phyloP scores from a whole-genome alignment of 2,797 vertebrate genomes.

The Scyliorhinus canicula region DNA sequence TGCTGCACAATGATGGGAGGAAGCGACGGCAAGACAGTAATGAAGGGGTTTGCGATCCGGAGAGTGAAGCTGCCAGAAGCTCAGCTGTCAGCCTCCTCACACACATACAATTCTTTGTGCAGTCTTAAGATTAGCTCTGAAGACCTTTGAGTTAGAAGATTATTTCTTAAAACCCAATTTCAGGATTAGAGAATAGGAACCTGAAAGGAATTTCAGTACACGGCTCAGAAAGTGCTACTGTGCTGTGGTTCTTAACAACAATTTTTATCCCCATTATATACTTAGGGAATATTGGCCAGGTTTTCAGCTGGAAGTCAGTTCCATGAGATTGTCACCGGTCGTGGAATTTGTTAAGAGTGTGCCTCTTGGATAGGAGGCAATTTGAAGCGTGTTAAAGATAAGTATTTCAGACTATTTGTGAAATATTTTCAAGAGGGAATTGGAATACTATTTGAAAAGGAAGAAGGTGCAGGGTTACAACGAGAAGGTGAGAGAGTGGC shows the following conservation, averaged over 20 bases:
- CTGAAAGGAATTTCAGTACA: neutral
- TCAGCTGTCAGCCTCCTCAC: neutral
- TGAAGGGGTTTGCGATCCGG: neutral
- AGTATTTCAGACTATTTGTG: too few relatives aligned
- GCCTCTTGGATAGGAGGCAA: neutral
- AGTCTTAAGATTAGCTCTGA: neutral
- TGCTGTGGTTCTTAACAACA: neutral
- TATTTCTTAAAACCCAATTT: neutral
- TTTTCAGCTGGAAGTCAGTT: neutral
- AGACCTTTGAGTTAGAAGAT: neutral
- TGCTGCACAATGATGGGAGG: neutral
- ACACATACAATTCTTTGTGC: neutral
- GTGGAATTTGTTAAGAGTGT: neutral
- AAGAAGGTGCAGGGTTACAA: too few relatives aligned
- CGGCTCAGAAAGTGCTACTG: neutral
- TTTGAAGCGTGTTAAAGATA: too few relatives aligned
- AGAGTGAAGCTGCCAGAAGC: neutral
- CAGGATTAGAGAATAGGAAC: neutral
- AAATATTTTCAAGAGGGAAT: too few relatives aligned
- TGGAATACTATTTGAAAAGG: too few relatives aligned
- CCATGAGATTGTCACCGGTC: neutral
- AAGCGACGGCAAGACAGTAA: neutral
- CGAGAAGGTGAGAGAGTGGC: too few relatives aligned
- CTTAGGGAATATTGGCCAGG: neutral
- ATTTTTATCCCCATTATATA: neutral